A percentile compares a stretch with the other conserved stretches of the same genome.
phyloP scores from a whole-genome alignment of 2,888 invertebrate genomes.

The Odontomyia ornata region DNA sequence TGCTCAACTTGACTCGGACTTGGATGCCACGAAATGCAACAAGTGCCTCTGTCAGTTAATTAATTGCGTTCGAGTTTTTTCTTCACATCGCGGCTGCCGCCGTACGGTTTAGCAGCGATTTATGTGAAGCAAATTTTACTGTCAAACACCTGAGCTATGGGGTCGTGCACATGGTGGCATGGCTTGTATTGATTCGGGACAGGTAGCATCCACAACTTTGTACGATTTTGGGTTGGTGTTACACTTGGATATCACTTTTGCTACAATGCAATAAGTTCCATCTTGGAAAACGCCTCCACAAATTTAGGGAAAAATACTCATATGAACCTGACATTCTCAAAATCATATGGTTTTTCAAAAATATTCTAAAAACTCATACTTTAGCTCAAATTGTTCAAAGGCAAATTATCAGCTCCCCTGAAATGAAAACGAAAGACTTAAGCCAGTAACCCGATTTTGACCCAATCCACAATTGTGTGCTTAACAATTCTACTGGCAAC shows the following conservation, averaged over 20 bases:
- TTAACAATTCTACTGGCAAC: too few species aligned
- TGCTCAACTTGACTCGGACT: slow-evolving; percentile 6
- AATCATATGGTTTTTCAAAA: too few species aligned
- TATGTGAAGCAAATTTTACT: slow-evolving; percentile 49
- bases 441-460: background rate
- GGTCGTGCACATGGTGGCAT: slow-evolving; percentile 26
- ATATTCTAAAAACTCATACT: too few species aligned
- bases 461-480: too few species aligned
- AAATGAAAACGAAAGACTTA: slow-evolving; percentile 25
- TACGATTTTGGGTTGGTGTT: background rate
- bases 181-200: slow-evolving; percentile 13
- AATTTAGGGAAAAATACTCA: too few species aligned
- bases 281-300: too few species aligned
- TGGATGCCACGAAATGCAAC: slow-evolving; percentile 45
- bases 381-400: too few species aligned
- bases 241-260: background rate
- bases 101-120: slow-evolving; percentile 47
- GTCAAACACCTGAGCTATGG: slow-evolving; percentile 45
- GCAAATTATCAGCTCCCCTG: too few species aligned
- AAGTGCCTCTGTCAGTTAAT: slow-evolving; percentile 49
- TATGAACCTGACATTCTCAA: too few species aligned
- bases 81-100: background rate
- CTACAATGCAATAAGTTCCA: too few species aligned
- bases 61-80: slow-evolving; percentile 47
- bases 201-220: slow-evolving; percentile 33